Base-by-base conservation (phyloP, 2,888 invertebrate genomes). In the Netelia virgata region DNA sequence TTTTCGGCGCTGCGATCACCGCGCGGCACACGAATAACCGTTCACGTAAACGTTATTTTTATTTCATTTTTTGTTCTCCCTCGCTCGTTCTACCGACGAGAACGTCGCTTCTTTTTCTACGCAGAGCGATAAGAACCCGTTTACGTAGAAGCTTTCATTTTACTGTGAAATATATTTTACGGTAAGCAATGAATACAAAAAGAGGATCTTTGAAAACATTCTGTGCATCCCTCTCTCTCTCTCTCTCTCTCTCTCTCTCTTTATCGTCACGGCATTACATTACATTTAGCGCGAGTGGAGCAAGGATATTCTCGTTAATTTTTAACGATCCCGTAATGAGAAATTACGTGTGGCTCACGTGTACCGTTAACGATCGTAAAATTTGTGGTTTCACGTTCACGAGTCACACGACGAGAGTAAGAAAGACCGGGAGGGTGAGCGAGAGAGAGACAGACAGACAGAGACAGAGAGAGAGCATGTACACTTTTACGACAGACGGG, bases 281-380 rank as follows among this genome's bases (percentile, higher is more conserved):
- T 72, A 69, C 53, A 72, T 79, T 72, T 74, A 53, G 59, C 36
- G 10, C 18, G 47, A 73, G 47, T 20, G 68, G 73, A 72, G 57
- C 43, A 82, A 36, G 41, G 63, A 72, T 68, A 85, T 83, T 78
- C 74, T 87, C 86, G 82, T 87, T 88, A 89, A 90, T 78, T 86
- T 87, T 90, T 88, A 87, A 89, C 86, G 87, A 88, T 87, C 82
- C 53, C 18, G 76, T 84, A 89, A 89, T 87, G 88, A 88, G 87
- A 87, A 89, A 90, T 82, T 82, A 83, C 83, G 79, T 79, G 76
- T 73, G 63, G 55, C 68, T 69, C 64, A 70, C 79, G 57, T 72
- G 70, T 50, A 68, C 77, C 72, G 80, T 86, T 79, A 81, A 84
- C 82, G 84, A 88, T 87, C 86, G 83, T 87, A 84, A 87, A 86